Evolutionary conservation across 2,797 vertebrate genomes (phyloP), one percentile per base, ranked within the genome.

Genomic region (Heterohyrax brucei): DNA sequence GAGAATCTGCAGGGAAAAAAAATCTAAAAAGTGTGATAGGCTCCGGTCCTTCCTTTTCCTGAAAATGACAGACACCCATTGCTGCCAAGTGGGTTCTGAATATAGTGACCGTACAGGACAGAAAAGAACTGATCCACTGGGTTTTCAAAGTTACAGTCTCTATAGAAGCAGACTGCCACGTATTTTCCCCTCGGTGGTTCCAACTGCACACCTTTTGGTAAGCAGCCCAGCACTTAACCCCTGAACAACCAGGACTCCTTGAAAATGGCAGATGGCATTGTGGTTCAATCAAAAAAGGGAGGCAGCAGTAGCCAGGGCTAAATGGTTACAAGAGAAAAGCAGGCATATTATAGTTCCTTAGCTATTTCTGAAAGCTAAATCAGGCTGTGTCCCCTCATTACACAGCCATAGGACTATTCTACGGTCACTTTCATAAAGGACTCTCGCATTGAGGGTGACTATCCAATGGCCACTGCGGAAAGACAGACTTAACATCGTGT

Each of bases 261-360:
- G 70, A 44, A 93, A 91, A 95, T 53, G 75, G 44, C 72, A 68
- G 64, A 84, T 10, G n/a, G 56, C 1, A 50, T 86, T 56, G 62
- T 95, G 56, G 61, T 53, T 93, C 80, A 44, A 76, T n/a, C 48
- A 8, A 30, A 89, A 89, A 91, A 62, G 28, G 48, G 46, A 79
- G 48, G 7, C 66, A 50, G 13, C 7, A 28, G 18, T 14, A 70
- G 16, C 10, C 61, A 21, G 72, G 44, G 70, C 83, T 78, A 6
- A 19, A 1, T 1, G 26, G 33, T 26, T 82, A 56, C 80, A 18
- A 6, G 86, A 66, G 61, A 46, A 46, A 4, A 0, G 0, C 18
- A 44, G 12, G 3, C 8, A 9, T 1, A 66, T 24, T 33, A 24
- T 73, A 33, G 56, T 39, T 10, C 10, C 44, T 33, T 7, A 13